Percentiles rank a stretch among this genome's conserved stretches.
phyloP scores from a whole-genome alignment of 2,797 vertebrate genomes.

The Anomalospiza imberbis region DNA sequence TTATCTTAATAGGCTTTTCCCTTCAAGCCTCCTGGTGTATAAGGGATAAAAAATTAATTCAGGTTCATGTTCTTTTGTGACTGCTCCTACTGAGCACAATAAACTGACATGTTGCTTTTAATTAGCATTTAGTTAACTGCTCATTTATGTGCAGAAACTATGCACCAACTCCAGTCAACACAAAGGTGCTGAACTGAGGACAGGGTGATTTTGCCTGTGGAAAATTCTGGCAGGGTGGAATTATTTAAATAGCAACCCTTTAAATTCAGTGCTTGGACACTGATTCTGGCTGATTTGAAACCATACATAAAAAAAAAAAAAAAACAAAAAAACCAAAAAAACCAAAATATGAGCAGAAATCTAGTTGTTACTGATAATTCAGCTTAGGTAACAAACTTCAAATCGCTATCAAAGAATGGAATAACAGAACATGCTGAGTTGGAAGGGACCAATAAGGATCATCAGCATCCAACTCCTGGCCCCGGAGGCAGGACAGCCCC shows the following conservation, averaged over 20 bases:
- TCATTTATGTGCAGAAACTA: constrained; percentile 30
- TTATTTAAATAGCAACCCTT: background rate
- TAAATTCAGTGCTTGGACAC: background rate
- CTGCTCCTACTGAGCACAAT: constrained; percentile 50
- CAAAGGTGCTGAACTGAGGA: background rate
- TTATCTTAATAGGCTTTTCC: constrained; percentile 2
- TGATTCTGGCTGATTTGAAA: background rate
- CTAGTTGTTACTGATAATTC: background rate
- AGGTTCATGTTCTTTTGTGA: constrained; percentile 51
- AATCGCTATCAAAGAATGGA: background rate
- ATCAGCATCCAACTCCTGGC: background rate
- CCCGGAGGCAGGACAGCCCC: background rate
- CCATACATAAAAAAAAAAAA: background rate
- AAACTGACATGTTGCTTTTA: constrained; percentile 63
- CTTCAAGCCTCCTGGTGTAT: background rate
- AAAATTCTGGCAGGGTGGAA: background rate
- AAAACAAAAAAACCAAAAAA: background rate
- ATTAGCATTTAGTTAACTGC: constrained; percentile 63
- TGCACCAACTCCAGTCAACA: background rate
- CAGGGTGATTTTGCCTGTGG: background rate
- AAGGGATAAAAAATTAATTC: constrained; percentile 42
- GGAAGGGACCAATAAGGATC: background rate
- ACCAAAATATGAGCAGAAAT: background rate
- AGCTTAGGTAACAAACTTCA: background rate
- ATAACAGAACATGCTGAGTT: background rate